Evolutionary conservation across 2,113 vertebrate species (phyloP), one percentile per base, ranked within the genome.

Genomic region (Coturnix japonica): DNA sequence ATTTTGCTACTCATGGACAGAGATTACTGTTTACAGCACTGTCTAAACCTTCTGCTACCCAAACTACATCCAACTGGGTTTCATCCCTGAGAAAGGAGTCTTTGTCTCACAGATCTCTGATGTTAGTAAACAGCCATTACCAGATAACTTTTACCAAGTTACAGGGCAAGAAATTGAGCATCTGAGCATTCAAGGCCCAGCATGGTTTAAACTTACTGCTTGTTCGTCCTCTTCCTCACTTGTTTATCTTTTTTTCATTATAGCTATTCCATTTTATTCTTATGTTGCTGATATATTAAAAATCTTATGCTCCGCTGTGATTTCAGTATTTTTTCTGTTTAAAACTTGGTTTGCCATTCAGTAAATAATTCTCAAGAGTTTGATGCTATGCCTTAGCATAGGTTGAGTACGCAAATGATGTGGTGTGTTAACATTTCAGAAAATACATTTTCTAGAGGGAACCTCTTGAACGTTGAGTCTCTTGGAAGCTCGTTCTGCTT

Each of bases 401-500:
- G 17, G 13, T 7, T 60, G 44, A 66, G 12, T 20, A 60, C 78
- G 33, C 22, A 91, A 80, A 67, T 44, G 8, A 33, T 46, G 15
- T 44, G 8, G 30, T 46, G 15, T 78, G 19, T 54, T 66, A 75
- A 79, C 3, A 41, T 70, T 71, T 93, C 41, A 43, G 39, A 49
- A 89, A 91, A 87, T 30, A n/a, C 12, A 51, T 9, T 85, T 85
- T 85, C n/a, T 85, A 67, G 95, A 94, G 37, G 15, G n/a, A 95
- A 46, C 21, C 59, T 69, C 60, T 85, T 93, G 72, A 91, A 97
- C 85, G 18, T 44, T 6, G 18, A 56, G 72, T 46, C 56, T 92
- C 37, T 81, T 92, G 64, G 61, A 92, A 96, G 60, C 69, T 95
- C 92, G 93, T 66, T 69, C 78, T 94, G 30, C 92, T 92, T 96